Conservation (phyloP, 2,888 invertebrate genomes). For the Machimus atricapillus region DNA sequence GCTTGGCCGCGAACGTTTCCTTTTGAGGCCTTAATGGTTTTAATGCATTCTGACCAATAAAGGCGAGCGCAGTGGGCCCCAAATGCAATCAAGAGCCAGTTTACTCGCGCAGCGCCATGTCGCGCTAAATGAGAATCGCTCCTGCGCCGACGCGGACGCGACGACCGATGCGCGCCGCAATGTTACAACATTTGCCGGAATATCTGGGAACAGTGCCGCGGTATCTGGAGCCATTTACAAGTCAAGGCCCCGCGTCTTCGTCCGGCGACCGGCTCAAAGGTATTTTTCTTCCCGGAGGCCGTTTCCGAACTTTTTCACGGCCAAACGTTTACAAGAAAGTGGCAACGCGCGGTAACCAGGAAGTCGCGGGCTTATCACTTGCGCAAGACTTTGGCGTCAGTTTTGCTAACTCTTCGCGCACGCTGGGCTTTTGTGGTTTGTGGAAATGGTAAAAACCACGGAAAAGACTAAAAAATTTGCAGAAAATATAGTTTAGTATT, state of each 20-base stretch:
- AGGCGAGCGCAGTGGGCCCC: not conserved
- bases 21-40: constrained; percentile 23
- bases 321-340: not conserved
- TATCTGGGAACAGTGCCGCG: not conserved
- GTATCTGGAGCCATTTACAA: not conserved
- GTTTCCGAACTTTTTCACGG: not conserved
- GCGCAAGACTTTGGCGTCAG: not conserved
- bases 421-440: not conserved
- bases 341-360: not conserved
- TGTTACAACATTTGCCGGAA: not conserved
- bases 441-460: not conserved
- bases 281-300: not conserved
- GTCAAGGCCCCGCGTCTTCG: not conserved
- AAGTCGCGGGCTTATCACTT: not conserved
- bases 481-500: not conserved
- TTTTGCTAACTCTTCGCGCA: not conserved
- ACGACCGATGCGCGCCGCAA: not conserved
- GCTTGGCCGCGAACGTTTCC: constrained; percentile 19
- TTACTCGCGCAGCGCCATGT: not conserved
- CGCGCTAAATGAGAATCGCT: not conserved
- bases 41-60: constrained; percentile 16
- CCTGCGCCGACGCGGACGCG: not conserved
- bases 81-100: constrained; percentile 3
- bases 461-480: not conserved
- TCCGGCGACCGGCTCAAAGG: not conserved